Conservation (phyloP, 1,140 invertebrate species). For the Leptoteleia sp. region DNA sequence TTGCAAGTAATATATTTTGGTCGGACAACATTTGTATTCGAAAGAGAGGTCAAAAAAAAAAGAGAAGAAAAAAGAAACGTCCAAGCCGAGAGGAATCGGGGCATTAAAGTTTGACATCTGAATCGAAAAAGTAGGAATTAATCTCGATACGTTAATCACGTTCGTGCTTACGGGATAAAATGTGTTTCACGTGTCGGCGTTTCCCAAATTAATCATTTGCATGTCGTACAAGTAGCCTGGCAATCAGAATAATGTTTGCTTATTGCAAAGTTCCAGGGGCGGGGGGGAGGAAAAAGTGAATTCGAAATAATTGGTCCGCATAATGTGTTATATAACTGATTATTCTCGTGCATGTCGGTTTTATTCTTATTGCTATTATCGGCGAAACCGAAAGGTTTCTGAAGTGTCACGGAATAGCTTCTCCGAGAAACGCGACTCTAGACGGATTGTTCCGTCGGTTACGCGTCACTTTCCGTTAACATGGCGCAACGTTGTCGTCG, state of each 20-base stretch:
- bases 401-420: constrained; percentile 60
- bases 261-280: constrained; percentile 7
- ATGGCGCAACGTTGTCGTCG: constrained; percentile 56
- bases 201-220: constrained; percentile 50
- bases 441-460: constrained; percentile 63
- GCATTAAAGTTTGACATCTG: constrained; percentile 16
- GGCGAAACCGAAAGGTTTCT: constrained; percentile 53
- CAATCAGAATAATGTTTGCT: constrained; percentile 20
- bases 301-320: constrained; percentile 43
- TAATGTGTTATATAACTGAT: constrained; percentile 52
- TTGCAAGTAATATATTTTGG: constrained; percentile 1
- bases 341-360: constrained; percentile 40
- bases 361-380: constrained; percentile 55
- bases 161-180: constrained; percentile 31
- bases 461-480: constrained; percentile 69
- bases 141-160: constrained; percentile 30
- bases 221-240: constrained; percentile 19
- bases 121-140: constrained; percentile 22
- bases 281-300: constrained; percentile 14
- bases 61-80: neutral
- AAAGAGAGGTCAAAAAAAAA: neutral
- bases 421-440: constrained; percentile 55
- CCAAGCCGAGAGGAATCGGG: too few relatives aligned
- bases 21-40: neutral
- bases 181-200: constrained; percentile 25